phyloP scores from a whole-genome alignment of 2,797 vertebrate genomes.

The Synaphobranchus kaupii region DNA sequence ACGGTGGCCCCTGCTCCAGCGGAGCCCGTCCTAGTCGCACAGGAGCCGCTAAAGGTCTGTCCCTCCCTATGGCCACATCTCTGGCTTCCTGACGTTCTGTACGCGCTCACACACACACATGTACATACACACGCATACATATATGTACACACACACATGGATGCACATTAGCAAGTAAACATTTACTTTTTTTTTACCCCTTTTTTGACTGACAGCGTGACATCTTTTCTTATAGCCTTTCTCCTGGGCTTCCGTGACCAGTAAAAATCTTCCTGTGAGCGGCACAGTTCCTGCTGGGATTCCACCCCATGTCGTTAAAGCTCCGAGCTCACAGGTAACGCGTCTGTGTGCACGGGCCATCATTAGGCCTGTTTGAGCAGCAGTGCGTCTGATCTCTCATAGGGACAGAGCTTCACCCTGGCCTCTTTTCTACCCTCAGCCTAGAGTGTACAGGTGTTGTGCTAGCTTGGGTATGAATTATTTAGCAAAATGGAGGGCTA shows the following conservation, averaged over 20 bases:
- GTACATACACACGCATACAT: too few relatives aligned
- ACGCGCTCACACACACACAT: too few relatives aligned
- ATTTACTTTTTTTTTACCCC: neutral
- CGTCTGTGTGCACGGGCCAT: neutral
- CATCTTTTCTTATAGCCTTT: slow-evolving; percentile 84
- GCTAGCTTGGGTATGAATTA: too few relatives aligned
- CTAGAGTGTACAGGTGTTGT: neutral
- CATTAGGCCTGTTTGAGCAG: neutral
- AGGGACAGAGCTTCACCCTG: neutral
- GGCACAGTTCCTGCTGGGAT: slow-evolving; percentile 94
- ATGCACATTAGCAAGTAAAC: too few relatives aligned
- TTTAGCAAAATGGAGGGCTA: neutral
- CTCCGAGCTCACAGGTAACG: slow-evolving; percentile 94
- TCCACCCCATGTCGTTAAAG: slow-evolving; percentile 94
- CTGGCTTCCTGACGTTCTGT: neutral
- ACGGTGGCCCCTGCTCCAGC: slow-evolving; percentile 85
- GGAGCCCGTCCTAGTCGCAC: slow-evolving; percentile 81
- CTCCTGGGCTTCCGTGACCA: slow-evolving; percentile 99
- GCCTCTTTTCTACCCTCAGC: neutral
- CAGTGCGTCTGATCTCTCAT: neutral
- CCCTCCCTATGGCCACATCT: neutral
- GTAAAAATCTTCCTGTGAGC: slow-evolving; percentile 98
- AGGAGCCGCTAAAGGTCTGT: slow-evolving; percentile 88
- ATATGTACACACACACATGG: too few relatives aligned
- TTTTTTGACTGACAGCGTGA: neutral